phyloP scores from a whole-genome alignment of 2,113 vertebrate species.

The Nibea coibor region DNA sequence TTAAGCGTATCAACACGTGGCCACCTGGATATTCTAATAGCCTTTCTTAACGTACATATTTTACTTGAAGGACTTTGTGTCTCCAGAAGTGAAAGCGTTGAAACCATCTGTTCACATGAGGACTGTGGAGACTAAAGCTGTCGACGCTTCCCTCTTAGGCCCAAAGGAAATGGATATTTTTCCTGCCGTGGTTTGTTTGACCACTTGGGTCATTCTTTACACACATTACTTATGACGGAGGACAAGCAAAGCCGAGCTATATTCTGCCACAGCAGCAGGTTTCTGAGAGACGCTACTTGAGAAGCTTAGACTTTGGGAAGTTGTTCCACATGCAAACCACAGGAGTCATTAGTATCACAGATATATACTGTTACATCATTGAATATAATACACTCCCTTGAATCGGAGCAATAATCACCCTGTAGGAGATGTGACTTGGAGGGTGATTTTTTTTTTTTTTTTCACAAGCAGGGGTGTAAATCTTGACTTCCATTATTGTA shows the following conservation, averaged over 20 bases:
- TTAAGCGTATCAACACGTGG: constrained; percentile 44
- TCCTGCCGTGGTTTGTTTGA: constrained; percentile 38
- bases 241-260: constrained; percentile 33
- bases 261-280: constrained; percentile 32
- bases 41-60: background rate
- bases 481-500: constrained; percentile 85
- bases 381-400: constrained; percentile 84
- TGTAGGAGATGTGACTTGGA: constrained; percentile 82
- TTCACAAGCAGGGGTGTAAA: constrained; percentile 84
- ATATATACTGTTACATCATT: constrained; percentile 74
- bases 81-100: constrained; percentile 6
- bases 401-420: constrained; percentile 88
- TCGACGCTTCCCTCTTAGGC: constrained; percentile 45
- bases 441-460: constrained; percentile 60
- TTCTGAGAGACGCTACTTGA: constrained; percentile 57
- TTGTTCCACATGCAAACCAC: constrained; percentile 75
- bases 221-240: constrained; percentile 37
- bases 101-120: constrained; percentile 5
- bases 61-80: background rate
- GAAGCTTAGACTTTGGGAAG: constrained; percentile 68
- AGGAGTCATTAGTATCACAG: constrained; percentile 85
- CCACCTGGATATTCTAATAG: constrained; percentile 33
- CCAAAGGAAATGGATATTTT: constrained; percentile 67
- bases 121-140: constrained; percentile 27
- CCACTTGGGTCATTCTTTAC: constrained; percentile 33